A percentile compares a stretch with the other conserved stretches of the same genome.
phyloP scores from a whole-genome alignment of 2,797 vertebrate species.

The Balearica regulorum region DNA sequence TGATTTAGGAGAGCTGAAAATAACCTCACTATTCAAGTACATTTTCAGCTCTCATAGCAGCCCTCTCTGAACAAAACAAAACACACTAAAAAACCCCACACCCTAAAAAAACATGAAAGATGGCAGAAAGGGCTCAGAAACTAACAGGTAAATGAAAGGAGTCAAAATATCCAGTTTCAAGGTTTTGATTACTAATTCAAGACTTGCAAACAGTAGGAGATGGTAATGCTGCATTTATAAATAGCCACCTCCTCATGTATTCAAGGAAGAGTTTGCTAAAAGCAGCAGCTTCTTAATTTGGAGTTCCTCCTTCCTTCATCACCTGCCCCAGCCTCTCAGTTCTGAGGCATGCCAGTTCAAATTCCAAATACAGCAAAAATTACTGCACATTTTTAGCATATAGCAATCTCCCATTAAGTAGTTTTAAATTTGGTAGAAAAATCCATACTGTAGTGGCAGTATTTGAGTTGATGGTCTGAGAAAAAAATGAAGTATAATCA shows the following conservation, averaged over 20 bases:
- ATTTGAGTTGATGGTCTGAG: background rate
- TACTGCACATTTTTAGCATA: background rate
- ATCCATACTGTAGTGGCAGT: background rate
- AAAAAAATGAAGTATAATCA: background rate
- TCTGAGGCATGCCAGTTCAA: background rate
- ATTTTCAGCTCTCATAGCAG: background rate
- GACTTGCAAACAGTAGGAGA: background rate
- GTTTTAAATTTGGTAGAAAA: background rate
- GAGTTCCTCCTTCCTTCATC: background rate
- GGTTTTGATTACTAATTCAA: background rate
- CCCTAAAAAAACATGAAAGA: background rate
- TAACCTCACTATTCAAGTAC: background rate
- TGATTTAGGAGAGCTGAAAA: background rate
- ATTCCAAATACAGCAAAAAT: background rate
- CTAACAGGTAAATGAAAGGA: background rate
- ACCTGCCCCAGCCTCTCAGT: background rate
- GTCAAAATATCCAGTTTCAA: background rate
- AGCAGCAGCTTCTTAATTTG: background rate
- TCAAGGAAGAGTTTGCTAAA: background rate
- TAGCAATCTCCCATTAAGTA: background rate
- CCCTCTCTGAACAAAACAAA: background rate
- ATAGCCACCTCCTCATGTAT: background rate
- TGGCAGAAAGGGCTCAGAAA: background rate
- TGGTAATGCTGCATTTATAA: background rate
- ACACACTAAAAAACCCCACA: background rate